Evolutionary conservation across 2,113 vertebrate genomes (phyloP), one percentile per base, ranked within the genome.

Genomic region (Laticauda laticaudata): DNA sequence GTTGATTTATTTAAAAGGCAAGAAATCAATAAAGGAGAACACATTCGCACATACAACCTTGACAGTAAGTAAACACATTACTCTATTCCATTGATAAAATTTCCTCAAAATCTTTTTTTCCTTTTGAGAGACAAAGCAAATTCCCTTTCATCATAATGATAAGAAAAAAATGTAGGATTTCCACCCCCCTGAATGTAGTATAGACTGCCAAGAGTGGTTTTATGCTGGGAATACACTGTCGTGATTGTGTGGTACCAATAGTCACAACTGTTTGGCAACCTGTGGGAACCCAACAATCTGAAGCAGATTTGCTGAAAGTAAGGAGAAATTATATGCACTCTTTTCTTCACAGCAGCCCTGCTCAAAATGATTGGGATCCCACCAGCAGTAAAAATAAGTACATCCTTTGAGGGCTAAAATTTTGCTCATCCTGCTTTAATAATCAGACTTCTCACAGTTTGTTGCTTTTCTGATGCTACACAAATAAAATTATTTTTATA

Each of bases 401-500:
- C 75, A 43, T 43, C 75, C 34, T 81, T 81, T 81, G 75, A 43
- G 75, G 34, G 75, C 18, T 81, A 81, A 81, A 81, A 43, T 43
- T 43, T 43, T 81, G 34, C 15, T 81, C 75, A 81, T 81, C 34
- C 34, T 81, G 75, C 75, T 75, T 86, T 53, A 57, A 21, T 24
- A 56, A 85, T 56, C n/a, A 45, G n/a, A 54, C 29, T 90, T 53
- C 57, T 21, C 12, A 87, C 57, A 14, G 55, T 4, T 18, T 81
- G 89, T 91, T 56, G 34, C 56, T 94, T 59, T 85, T 57, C 43
- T n/a, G 81, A 86, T 56, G 6, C 53, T 91, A 81, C 34, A 81
- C 8, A 81, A 34, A 81, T 43, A 81, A 81, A 81, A 81, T 43
- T 3, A 23, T 81, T 81, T 81, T 43, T 81, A 9, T 23, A 21